These are phyloP conservation scores for Pithys albifrons DNA, from an alignment of 2,113 vertebrate genomes.

Conservation along the genomic window DNA sequence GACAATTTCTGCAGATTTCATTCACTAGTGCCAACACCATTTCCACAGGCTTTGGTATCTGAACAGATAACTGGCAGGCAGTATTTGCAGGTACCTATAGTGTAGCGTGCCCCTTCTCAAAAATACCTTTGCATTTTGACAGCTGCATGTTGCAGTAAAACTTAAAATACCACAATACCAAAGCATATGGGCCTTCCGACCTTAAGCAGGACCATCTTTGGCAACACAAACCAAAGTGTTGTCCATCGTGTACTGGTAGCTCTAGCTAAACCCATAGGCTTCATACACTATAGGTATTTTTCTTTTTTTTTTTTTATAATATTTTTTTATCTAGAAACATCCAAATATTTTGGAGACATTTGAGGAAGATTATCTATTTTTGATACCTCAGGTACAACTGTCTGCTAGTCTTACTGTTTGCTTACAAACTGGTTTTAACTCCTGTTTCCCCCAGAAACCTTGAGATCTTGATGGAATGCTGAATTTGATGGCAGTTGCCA, in stretches of 20 bases:
- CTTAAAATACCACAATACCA: not conserved
- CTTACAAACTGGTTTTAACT: not conserved
- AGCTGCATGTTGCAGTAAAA: not conserved
- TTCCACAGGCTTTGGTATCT: not conserved
- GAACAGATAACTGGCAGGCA: not conserved
- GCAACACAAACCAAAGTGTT: not conserved
- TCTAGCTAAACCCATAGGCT: not conserved
- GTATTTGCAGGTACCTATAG: not conserved
- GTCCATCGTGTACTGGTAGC: not conserved
- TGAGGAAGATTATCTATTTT: not conserved
- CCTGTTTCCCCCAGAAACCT: rapidly evolving
- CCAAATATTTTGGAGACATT: not conserved
- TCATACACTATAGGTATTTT: not conserved
- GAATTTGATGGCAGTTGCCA: not conserved
- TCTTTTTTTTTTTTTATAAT: not conserved
- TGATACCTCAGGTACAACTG: not conserved
- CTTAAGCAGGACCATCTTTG: not conserved
- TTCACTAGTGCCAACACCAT: not conserved
- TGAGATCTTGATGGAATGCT: not conserved
- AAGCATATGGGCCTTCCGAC: not conserved
- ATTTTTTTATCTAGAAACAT: not conserved
- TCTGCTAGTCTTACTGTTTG: not conserved
- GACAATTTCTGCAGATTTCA: not conserved
- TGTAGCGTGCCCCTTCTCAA: not conserved
- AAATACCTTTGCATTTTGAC: not conserved